Evolutionary conservation across 2,113 vertebrate genomes (phyloP).

Genomic region (Lota lota): DNA sequence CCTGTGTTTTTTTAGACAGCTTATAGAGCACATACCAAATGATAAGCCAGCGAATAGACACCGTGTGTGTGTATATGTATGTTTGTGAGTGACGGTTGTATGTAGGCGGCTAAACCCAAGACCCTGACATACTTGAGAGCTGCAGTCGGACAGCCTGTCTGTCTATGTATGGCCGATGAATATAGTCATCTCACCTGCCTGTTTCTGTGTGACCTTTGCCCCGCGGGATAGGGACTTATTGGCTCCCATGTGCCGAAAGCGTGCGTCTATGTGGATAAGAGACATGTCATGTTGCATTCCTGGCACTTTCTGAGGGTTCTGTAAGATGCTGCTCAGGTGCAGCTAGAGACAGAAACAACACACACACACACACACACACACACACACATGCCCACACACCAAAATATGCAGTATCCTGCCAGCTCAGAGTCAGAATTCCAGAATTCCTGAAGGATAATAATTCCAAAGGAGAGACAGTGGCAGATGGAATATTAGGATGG

Average conservation of each 20-base stretch:
- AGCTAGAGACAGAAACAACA: constrained; percentile 10
- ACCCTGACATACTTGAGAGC: constrained; percentile 15
- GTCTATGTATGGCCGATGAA: constrained; percentile 16
- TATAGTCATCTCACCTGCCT: constrained; percentile 17
- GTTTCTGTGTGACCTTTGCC: neutral
- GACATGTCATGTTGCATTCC: constrained; percentile 23
- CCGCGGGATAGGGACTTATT: neutral
- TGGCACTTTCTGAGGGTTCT: constrained; percentile 3
- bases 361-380: neutral
- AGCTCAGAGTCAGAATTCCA: constrained; percentile 35
- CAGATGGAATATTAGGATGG: constrained; percentile 54
- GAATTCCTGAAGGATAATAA: constrained; percentile 50
- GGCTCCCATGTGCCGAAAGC: constrained; percentile 34
- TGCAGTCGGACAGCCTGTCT: constrained; percentile 33
- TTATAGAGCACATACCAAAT: neutral
- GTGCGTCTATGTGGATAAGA: constrained; percentile 32
- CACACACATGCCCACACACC: constrained; percentile 10
- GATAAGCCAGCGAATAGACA: constrained; percentile 1
- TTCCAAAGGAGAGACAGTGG: constrained; percentile 36
- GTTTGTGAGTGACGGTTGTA: constrained; percentile 9
- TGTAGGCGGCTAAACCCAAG: constrained; percentile 31
- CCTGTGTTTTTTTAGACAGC: neutral
- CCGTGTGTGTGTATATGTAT: constrained; percentile 6
- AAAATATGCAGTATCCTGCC: constrained; percentile 14
- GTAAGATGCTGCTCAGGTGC: constrained; percentile 25